Evolutionary conservation across 2,888 invertebrate species (phyloP).

Genomic region (Ennomos quercinarius): DNA sequence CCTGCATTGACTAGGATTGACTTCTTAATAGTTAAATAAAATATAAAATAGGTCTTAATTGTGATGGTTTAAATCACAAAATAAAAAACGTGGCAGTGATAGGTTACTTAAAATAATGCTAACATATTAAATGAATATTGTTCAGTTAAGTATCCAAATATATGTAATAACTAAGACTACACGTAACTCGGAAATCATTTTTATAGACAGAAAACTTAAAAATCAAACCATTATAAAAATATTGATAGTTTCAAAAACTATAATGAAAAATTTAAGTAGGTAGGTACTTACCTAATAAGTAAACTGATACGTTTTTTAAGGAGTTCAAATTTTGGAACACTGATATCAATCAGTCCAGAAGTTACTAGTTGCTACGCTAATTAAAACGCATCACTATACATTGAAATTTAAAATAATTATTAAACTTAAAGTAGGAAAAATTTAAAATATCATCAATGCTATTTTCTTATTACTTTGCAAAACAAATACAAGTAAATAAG

Average conservation of each 20-base stretch:
- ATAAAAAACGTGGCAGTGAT: constrained; percentile 77
- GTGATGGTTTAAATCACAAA: constrained; percentile 55
- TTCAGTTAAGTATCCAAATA: constrained; percentile 34
- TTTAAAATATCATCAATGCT: too few relatives aligned
- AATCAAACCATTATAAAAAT: too few relatives aligned
- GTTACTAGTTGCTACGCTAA: background rate
- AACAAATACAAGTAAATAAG: constrained; percentile 6
- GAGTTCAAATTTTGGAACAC: background rate
- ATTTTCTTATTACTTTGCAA: background rate
- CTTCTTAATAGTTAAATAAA: constrained; percentile 58
- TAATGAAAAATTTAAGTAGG: too few relatives aligned
- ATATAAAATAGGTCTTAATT: constrained; percentile 43
- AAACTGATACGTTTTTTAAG: background rate
- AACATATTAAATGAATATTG: constrained; percentile 40
- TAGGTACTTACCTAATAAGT: too few relatives aligned
- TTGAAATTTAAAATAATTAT: too few relatives aligned
- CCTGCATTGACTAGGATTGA: constrained; percentile 84
- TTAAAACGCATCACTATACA: background rate
- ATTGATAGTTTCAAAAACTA: too few relatives aligned
- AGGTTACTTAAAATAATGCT: constrained; percentile 52
- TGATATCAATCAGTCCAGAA: background rate
- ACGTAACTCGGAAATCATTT: background rate
- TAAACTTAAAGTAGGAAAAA: too few relatives aligned
- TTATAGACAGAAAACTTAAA: background rate
- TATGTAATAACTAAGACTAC: background rate